These are phyloP conservation scores for Pseudomugil tenellus DNA, from an alignment of 2,797 vertebrate species.

Conservation along the genomic window DNA sequence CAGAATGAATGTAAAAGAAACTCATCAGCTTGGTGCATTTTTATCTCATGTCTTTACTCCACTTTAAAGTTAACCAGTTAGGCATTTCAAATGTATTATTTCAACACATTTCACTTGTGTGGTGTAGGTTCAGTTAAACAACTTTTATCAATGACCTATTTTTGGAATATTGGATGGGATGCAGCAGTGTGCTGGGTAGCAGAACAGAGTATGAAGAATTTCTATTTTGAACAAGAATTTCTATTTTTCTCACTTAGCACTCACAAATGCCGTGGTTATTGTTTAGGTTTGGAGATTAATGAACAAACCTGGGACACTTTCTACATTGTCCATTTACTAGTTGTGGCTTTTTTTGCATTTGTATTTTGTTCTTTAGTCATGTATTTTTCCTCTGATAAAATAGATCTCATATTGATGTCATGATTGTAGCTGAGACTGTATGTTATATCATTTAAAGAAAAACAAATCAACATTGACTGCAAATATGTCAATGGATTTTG, in stretches of 20 bases:
- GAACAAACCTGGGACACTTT: background rate
- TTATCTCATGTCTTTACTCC: conserved; percentile 10
- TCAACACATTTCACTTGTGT: conserved; percentile 6
- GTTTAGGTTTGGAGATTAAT: background rate
- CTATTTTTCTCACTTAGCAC: conserved; percentile 9
- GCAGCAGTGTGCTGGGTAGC: background rate
- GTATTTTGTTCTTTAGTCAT: conserved; percentile 9
- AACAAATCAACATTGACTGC: background rate
- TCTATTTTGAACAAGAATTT: conserved; percentile 1
- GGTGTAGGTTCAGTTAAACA: conserved; percentile 5
- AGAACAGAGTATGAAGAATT: conserved; percentile 1
- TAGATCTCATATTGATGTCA: background rate
- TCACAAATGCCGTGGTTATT: background rate
- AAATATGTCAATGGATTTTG: background rate
- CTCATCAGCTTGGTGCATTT: background rate
- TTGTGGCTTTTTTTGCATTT: background rate
- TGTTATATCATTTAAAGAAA: background rate
- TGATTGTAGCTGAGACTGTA: conserved; percentile 5
- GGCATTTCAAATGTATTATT: conserved; percentile 13
- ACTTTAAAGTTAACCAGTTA: background rate
- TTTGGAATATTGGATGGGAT: conserved; percentile 5
- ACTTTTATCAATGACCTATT: conserved; percentile 16
- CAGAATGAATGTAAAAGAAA: conserved; percentile 19
- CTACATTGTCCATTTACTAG: background rate
- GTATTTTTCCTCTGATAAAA: background rate